These are phyloP conservation scores for Thaumetopoea pityocampa DNA, from an alignment of 1,140 invertebrate species.

Conservation along the genomic window DNA sequence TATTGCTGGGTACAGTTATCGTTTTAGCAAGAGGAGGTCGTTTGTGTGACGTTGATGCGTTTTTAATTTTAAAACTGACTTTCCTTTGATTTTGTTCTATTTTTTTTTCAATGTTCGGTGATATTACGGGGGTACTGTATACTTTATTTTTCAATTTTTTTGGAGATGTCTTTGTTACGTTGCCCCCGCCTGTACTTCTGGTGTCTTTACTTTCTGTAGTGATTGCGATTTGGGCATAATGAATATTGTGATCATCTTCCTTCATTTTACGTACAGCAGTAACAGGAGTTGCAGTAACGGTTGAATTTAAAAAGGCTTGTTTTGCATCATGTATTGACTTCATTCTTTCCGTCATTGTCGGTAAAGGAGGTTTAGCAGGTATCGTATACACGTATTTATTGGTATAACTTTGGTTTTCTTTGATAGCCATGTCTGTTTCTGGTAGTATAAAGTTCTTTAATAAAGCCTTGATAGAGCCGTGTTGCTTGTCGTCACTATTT, in stretches of 20 bases:
- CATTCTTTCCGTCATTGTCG: constrained; percentile 35
- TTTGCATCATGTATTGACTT: constrained; percentile 56
- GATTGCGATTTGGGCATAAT: constrained; percentile 65
- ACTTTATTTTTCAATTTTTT: constrained; percentile 32
- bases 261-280: constrained; percentile 13
- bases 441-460: constrained; percentile 60
- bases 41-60: constrained; percentile 48
- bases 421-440: constrained; percentile 62
- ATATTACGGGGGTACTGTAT: constrained; percentile 22
- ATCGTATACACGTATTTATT: constrained; percentile 57
- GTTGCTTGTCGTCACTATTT: constrained; percentile 46
- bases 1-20: constrained; percentile 69
- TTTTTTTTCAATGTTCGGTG: constrained; percentile 45
- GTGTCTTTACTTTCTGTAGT: constrained; percentile 62
- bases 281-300: constrained; percentile 27
- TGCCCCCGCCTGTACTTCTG: constrained; percentile 68
- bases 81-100: constrained; percentile 58
- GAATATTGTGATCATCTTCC: constrained; percentile 42
- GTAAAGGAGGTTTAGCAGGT: constrained; percentile 41
- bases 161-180: constrained; percentile 21
- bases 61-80: constrained; percentile 75
- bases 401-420: constrained; percentile 47
- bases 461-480: constrained; percentile 53
- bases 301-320: constrained; percentile 54
- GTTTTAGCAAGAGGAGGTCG: constrained; percentile 57